Percentiles rank a stretch among this genome's conserved stretches.
phyloP scores from a whole-genome alignment of 2,113 vertebrate genomes.

The Epinephelus lanceolatus region DNA sequence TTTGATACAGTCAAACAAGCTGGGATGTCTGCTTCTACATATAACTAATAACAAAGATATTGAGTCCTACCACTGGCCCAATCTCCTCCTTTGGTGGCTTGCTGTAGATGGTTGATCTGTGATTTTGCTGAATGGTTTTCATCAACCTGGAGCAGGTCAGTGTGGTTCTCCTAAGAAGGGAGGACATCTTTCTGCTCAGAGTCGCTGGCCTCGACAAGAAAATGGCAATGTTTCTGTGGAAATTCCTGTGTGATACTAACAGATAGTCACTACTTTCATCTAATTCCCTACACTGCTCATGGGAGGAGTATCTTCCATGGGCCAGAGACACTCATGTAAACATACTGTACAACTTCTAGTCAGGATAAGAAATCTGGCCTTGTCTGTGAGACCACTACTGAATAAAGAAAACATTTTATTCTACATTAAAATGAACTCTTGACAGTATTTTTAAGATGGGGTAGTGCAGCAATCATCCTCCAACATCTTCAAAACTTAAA shows the following conservation, averaged over 20 bases:
- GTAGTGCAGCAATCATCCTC: not conserved
- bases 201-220: constrained; percentile 19
- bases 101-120: constrained; percentile 75
- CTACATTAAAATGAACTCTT: not conserved
- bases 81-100: constrained; percentile 83
- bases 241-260: constrained; percentile 62
- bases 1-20: not conserved
- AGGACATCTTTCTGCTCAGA: constrained; percentile 69
- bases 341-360: constrained; percentile 41
- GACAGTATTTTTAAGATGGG: not conserved
- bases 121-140: constrained; percentile 49
- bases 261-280: constrained; percentile 59
- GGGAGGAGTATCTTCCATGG: constrained; percentile 71
- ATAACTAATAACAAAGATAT: constrained; percentile 18
- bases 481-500: not conserved
- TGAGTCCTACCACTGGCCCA: constrained; percentile 82
- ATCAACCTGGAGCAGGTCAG: constrained; percentile 20
- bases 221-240: constrained; percentile 40
- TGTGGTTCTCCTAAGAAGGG: constrained; percentile 47
- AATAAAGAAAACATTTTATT: not conserved
- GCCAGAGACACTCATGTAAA: constrained; percentile 62
- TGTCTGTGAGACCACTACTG: not conserved
- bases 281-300: constrained; percentile 60
- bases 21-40: not conserved
- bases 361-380: constrained; percentile 13